Evolutionary conservation across 1,140 invertebrate genomes (phyloP).

Genomic region (Aporrectodea caliginosa): DNA sequence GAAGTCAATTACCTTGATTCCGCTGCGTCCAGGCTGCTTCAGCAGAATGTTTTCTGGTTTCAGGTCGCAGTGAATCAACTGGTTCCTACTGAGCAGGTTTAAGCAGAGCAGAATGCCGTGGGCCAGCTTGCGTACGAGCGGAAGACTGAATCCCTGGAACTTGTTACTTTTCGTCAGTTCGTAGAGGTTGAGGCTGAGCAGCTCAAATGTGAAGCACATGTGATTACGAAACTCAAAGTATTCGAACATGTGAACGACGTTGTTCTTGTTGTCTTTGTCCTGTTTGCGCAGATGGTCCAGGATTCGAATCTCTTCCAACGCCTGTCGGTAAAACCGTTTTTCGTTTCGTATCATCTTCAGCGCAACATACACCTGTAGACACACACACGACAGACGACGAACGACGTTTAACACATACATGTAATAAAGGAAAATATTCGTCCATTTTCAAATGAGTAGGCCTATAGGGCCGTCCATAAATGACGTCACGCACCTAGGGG

Average conservation of each 20-base stretch:
- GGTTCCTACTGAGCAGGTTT: conserved; percentile 92
- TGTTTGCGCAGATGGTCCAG: conserved; percentile 51
- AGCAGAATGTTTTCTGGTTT: conserved; percentile 94
- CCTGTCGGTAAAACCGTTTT: conserved; percentile 57
- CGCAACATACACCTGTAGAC: conserved; percentile 55
- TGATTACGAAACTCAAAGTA: conserved; percentile 85
- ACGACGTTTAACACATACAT: too few species aligned
- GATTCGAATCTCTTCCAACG: conserved; percentile 56
- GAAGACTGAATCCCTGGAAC: conserved; percentile 91
- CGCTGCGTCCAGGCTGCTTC: conserved; percentile 95
- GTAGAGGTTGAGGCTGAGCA: conserved; percentile 27
- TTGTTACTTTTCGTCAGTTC: background rate
- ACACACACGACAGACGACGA: too few species aligned
- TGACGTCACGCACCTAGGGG: too few species aligned
- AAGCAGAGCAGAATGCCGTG: conserved; percentile 94
- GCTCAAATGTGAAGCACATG: conserved; percentile 57
- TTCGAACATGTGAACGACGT: conserved; percentile 93
- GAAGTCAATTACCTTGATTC: conserved; percentile 84
- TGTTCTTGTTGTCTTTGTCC: conserved; percentile 52
- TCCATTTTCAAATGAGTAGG: too few species aligned
- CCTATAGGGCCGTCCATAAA: too few species aligned
- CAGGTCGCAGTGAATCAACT: conserved; percentile 91
- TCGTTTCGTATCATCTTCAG: conserved; percentile 60
- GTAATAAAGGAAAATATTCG: too few species aligned
- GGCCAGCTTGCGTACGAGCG: conserved; percentile 95